Percentiles rank a stretch among this genome's conserved stretches.
Evolutionary conservation across 2,113 vertebrate genomes (phyloP).

Genomic region (Pogona vitticeps): DNA sequence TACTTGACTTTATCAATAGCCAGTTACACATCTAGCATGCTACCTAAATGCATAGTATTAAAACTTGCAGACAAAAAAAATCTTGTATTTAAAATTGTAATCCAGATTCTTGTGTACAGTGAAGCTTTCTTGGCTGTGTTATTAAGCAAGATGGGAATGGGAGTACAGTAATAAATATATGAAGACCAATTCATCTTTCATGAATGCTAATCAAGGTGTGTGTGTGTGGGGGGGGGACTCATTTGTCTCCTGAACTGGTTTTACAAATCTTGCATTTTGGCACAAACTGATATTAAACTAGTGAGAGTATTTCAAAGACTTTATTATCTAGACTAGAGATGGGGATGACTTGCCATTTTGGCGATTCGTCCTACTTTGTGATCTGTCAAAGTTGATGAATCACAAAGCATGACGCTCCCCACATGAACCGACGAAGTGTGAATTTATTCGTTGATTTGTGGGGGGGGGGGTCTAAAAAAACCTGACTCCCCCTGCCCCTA

Average conservation of each 20-base stretch:
- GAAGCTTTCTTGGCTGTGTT: background rate
- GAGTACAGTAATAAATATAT: background rate
- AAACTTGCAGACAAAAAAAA: background rate
- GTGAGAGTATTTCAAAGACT: background rate
- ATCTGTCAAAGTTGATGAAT: too few relatives aligned
- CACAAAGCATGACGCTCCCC: too few relatives aligned
- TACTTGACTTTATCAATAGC: background rate
- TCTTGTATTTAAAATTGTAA: constrained; percentile 13
- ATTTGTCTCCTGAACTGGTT: background rate
- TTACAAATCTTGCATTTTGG: background rate
- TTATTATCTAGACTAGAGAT: background rate
- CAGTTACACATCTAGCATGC: background rate
- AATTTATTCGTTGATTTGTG: too few relatives aligned
- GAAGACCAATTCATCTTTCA: background rate
- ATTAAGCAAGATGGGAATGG: background rate
- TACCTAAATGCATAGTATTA: background rate
- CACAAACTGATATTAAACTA: background rate
- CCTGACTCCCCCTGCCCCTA: too few relatives aligned
- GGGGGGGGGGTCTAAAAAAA: too few relatives aligned
- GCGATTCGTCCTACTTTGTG: too few relatives aligned
- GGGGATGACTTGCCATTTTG: too few relatives aligned
- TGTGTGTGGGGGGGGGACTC: too few relatives aligned
- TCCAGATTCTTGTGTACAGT: background rate
- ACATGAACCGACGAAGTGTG: too few relatives aligned
- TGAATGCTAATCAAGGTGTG: background rate